Conservation (phyloP, 1,140 invertebrate species). For the Ctenoplectra terminalis region DNA sequence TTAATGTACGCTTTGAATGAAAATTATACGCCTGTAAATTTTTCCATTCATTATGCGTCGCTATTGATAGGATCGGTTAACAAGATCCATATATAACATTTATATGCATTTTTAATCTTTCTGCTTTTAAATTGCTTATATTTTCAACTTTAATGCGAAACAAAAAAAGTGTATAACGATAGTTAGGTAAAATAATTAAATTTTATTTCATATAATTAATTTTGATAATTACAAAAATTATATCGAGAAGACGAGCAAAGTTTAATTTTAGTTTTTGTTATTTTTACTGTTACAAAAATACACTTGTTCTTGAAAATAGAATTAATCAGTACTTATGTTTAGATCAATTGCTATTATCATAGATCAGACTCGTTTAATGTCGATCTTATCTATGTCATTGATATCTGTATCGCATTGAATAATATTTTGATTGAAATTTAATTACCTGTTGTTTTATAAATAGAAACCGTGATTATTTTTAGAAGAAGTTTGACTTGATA, state of each 20-base stretch:
- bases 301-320: conserved; percentile 5
- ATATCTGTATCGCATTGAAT: conserved; percentile 7
- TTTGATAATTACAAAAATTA: conserved; percentile 7
- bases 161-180: background rate
- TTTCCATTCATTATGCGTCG: background rate
- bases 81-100: background rate
- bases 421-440: conserved; percentile 11
- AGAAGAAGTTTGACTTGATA: no score
- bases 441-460: conserved; percentile 29
- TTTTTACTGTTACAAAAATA: conserved; percentile 23
- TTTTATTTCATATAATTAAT: conserved; percentile 19
- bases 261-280: conserved; percentile 32
- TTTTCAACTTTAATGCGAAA: background rate
- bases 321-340: conserved; percentile 37
- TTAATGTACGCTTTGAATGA: conserved; percentile 6
- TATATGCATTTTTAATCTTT: background rate
- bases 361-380: background rate
- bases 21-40: background rate
- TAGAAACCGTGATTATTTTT: conserved; percentile 26
- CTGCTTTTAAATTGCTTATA: background rate
- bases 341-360: conserved; percentile 5
- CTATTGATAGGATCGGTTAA: background rate
- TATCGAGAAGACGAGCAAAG: background rate
- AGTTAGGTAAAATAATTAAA: background rate
- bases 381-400: conserved; percentile 12